These are phyloP conservation scores for Heliocidaris erythrogramma DNA, from an alignment of 35 echinoderm and acorn worm genomes.

Conservation along the genomic window DNA sequence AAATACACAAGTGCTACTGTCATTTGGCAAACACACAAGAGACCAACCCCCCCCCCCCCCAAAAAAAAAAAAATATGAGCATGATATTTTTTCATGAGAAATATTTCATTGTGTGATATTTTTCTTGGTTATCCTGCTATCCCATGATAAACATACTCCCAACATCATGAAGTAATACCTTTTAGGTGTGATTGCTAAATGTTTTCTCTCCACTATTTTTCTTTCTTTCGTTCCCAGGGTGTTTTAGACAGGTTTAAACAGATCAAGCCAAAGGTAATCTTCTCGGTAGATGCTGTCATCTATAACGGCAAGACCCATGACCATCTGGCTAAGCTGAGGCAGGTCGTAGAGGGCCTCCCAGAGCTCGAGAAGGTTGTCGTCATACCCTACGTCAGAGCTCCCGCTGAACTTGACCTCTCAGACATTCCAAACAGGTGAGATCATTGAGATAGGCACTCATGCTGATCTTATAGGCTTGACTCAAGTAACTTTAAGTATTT, in stretches of 20 bases:
- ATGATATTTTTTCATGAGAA: no score
- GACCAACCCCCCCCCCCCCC: no score
- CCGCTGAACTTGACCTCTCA: constrained; percentile 71
- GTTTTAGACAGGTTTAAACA: constrained; percentile 92
- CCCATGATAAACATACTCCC: no score
- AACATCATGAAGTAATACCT: no score
- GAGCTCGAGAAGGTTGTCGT: constrained; percentile 85
- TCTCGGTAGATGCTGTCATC: constrained; percentile 91
- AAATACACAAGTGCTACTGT: no score
- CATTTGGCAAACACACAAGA: no score
- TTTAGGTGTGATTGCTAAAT: no score
- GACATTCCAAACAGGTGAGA: constrained; percentile 88
- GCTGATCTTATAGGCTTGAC: no score
- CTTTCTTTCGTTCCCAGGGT: constrained; percentile 61
- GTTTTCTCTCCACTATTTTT: neutral
- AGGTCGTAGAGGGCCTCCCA: constrained; percentile 79
- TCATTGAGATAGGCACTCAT: neutral
- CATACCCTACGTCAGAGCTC: constrained; percentile 78
- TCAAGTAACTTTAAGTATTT: no score
- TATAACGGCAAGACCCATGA: constrained; percentile 91
- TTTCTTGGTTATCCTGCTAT: no score
- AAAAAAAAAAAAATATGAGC: no score
- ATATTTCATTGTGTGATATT: no score
- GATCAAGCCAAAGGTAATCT: constrained; percentile 92
- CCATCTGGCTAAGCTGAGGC: constrained; percentile 76